Conservation (phyloP, 1,140 invertebrate species). For the Trachymyrmex septentrionalis region DNA sequence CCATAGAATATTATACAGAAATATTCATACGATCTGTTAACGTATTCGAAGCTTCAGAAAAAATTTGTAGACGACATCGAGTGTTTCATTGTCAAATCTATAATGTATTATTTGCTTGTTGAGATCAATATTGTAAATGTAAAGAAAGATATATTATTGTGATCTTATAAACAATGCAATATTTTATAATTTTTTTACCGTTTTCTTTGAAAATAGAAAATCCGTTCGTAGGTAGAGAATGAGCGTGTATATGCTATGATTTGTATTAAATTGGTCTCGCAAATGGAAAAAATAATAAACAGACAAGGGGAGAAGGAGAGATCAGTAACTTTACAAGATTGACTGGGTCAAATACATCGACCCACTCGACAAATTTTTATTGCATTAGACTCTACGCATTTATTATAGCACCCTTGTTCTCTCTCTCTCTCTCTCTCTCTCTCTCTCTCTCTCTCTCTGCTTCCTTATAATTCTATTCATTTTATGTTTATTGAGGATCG, state of each 20-base stretch:
- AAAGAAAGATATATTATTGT: background rate
- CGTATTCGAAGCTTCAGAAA: background rate
- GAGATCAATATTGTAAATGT: background rate
- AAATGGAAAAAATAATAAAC: no score
- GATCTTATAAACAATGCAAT: no score
- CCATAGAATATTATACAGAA: no score
- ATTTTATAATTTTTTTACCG: no score
- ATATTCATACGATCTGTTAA: background rate
- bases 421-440: constrained; percentile 52
- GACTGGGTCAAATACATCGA: constrained; percentile 78
- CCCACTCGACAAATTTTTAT: constrained; percentile 83
- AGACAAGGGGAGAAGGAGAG: constrained; percentile 6
- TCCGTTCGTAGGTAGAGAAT: background rate
- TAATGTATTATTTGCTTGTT: background rate
- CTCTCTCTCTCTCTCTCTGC: constrained; percentile 40
- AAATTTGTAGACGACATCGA: background rate
- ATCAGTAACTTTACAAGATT: constrained; percentile 74
- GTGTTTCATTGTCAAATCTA: background rate
- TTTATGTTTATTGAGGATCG: constrained; percentile 66
- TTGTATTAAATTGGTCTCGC: no score
- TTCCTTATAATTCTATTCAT: constrained; percentile 60
- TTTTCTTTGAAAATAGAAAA: no score
- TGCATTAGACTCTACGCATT: constrained; percentile 79
- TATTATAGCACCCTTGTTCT: background rate
- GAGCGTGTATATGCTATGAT: background rate